These are phyloP conservation scores for Schizopygopsis pylzovi DNA, from an alignment of 2,797 vertebrate genomes.

Conservation along the genomic window DNA sequence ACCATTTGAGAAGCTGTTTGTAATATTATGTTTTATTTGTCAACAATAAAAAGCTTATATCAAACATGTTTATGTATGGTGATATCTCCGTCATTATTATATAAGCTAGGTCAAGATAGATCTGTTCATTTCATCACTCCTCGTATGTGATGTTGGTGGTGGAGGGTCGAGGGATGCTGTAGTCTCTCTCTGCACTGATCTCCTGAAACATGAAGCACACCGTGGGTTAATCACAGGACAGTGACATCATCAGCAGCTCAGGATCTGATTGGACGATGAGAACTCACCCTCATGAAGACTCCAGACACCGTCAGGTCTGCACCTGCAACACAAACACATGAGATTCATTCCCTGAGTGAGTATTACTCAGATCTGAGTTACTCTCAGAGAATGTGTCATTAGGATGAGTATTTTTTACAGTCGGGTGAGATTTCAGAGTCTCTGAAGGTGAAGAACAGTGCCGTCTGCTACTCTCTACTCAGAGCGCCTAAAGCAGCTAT, in stretches of 20 bases:
- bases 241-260: slow-evolving; percentile 3
- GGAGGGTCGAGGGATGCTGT: slow-evolving; percentile 85
- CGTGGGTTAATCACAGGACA: not conserved
- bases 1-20: not conserved
- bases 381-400: no score
- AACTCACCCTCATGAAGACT: slow-evolving; percentile 15
- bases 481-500: not conserved
- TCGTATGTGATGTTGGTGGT: slow-evolving; percentile 73
- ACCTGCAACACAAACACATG: slow-evolving; percentile 15
- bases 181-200: slow-evolving; percentile 78
- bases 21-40: not conserved
- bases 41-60: no score
- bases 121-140: slow-evolving; percentile 34
- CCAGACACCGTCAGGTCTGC: not conserved
- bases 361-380: no score
- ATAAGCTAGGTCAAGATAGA: no score
- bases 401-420: not conserved
- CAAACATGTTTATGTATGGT: no score
- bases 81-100: no score
- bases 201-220: slow-evolving; percentile 73
- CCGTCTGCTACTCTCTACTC: no score
- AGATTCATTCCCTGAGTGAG: not conserved
- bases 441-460: no score
- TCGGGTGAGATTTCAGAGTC: not conserved
- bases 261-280: not conserved